Conservation (phyloP, 2,888 invertebrate genomes). For the Lysandra coridon region DNA sequence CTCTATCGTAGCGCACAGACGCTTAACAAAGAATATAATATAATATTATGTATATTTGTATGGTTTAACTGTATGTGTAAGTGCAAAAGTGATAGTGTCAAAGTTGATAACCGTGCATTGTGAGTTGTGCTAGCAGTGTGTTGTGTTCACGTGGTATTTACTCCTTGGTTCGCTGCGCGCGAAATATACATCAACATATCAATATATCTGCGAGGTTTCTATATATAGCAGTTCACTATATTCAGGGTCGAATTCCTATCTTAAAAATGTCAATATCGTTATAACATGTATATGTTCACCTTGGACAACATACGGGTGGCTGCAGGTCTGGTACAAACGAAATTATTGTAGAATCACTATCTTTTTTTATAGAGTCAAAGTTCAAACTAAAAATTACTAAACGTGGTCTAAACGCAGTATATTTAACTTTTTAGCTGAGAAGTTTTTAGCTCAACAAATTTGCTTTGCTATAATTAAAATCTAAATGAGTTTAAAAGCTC, state of each 20-base stretch:
- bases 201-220: conserved; percentile 60
- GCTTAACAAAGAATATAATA: conserved; percentile 39
- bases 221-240: conserved; percentile 50
- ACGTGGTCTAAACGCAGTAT: background rate
- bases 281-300: conserved; percentile 27
- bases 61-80: conserved; percentile 44
- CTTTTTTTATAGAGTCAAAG: background rate
- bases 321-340: background rate
- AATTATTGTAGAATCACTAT: background rate
- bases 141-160: conserved; percentile 54
- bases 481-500: background rate
- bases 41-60: conserved; percentile 36
- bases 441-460: background rate
- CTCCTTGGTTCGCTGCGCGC: conserved; percentile 66
- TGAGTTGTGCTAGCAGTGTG: conserved; percentile 60
- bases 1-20: conserved; percentile 66
- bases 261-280: conserved; percentile 36
- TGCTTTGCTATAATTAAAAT: background rate
- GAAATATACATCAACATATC: conserved; percentile 56
- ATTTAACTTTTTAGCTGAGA: too few relatives aligned
- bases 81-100: conserved; percentile 58
- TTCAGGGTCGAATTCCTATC: conserved; percentile 59
- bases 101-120: conserved; percentile 64
- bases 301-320: conserved; percentile 2
- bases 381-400: background rate